A percentile compares a stretch with the other conserved stretches of the same genome.
phyloP scores from a whole-genome alignment of 2,888 invertebrate genomes.

The Catocala nupta region DNA sequence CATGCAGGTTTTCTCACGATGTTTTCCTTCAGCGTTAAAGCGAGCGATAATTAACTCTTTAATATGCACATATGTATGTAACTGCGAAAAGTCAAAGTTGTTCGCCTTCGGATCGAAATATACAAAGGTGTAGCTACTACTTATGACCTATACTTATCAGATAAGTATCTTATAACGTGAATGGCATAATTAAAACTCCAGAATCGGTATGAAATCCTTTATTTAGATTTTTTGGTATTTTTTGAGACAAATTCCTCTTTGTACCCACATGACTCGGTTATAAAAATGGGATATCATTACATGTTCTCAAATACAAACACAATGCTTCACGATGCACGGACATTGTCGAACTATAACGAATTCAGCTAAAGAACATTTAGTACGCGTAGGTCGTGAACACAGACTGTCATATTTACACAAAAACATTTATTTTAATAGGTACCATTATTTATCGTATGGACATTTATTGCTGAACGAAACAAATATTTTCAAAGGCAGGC shows the following conservation, averaged over 20 bases:
- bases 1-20: no score
- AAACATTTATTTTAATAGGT: no score
- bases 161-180: no score
- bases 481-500: not conserved
- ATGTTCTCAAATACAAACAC: slow-evolving; percentile 21
- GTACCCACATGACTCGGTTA: slow-evolving; percentile 70
- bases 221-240: slow-evolving; percentile 81
- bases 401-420: not conserved
- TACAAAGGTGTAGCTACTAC: no score
- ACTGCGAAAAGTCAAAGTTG: no score
- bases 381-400: not conserved
- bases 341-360: slow-evolving; percentile 33
- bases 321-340: slow-evolving; percentile 16
- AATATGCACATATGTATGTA: no score
- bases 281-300: slow-evolving; percentile 54
- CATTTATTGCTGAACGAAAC: no score
- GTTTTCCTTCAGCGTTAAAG: no score
- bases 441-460: no score
- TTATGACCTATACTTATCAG: no score
- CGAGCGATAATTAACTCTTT: no score
- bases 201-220: slow-evolving; percentile 79
- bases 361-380: slow-evolving; percentile 23
- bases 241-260: slow-evolving; percentile 77
- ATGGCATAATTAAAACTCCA: slow-evolving; percentile 50
- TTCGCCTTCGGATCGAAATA: no score